phyloP scores from a whole-genome alignment of 2,888 invertebrate species.

The Allacma fusca region DNA sequence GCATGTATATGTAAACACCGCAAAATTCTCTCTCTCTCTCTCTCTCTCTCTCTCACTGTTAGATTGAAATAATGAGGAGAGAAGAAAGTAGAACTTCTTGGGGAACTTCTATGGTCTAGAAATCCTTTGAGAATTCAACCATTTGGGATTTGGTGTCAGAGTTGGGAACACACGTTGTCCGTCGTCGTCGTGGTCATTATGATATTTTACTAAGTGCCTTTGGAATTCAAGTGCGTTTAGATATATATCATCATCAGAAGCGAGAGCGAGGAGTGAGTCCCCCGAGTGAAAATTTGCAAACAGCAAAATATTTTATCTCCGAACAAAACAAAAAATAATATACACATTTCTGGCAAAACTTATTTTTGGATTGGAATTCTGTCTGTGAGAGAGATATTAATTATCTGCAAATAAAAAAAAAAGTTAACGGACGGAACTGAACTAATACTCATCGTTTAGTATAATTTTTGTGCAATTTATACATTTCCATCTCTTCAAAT shows the following conservation, averaged over 20 bases:
- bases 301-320: no score
- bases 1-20: slow-evolving; percentile 6
- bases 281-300: no score
- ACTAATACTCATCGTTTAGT: no score
- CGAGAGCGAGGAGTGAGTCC: no score
- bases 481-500: not conserved
- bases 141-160: slow-evolving; percentile 60
- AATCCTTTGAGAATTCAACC: slow-evolving; percentile 60
- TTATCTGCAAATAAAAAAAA: no score
- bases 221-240: not conserved
- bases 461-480: not conserved
- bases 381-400: no score
- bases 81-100: slow-evolving; percentile 61
- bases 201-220: slow-evolving; percentile 1
- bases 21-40: not conserved
- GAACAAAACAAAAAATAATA: no score
- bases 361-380: no score
- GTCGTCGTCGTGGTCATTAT: slow-evolving; percentile 26
- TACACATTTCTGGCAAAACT: no score
- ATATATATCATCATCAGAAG: no score
- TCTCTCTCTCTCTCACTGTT: slow-evolving; percentile 25
- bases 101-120: slow-evolving; percentile 61
- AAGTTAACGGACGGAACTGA: no score
- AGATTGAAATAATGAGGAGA: slow-evolving; percentile 50
- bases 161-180: slow-evolving; percentile 39